A percentile compares a stretch with the other conserved stretches of the same genome.
phyloP scores from a whole-genome alignment of 2,888 invertebrate species.

The Thymelicus lineola region DNA sequence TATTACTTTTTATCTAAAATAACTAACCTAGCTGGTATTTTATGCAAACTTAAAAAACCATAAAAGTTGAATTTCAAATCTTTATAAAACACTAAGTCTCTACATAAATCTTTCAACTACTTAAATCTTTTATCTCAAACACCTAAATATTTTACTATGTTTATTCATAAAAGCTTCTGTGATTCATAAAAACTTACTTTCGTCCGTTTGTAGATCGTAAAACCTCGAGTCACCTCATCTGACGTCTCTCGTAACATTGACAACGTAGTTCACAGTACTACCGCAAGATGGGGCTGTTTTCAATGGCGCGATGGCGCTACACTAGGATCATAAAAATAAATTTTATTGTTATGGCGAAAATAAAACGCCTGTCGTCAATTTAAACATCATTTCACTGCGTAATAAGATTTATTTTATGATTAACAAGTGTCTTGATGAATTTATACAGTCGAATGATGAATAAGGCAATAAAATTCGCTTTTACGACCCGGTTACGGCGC shows the following conservation, averaged over 20 bases:
- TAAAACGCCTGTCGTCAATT: conserved; percentile 86
- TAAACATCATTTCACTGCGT: conserved; percentile 83
- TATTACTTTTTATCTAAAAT: no score
- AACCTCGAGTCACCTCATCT: conserved; percentile 59
- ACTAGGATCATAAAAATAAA: conserved; percentile 80
- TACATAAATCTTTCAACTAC: no score
- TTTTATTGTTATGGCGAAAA: conserved; percentile 85
- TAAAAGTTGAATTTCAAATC: no score
- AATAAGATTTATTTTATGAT: conserved; percentile 85
- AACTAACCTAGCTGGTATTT: no score
- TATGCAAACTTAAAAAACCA: no score
- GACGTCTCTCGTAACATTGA: conserved; percentile 56
- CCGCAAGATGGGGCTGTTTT: conserved; percentile 74
- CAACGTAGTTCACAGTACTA: conserved; percentile 57
- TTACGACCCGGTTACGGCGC: conserved; percentile 77
- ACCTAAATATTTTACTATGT: background rate
- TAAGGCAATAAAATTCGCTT: conserved; percentile 80
- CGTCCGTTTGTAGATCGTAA: conserved; percentile 57
- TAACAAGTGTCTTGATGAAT: conserved; percentile 85
- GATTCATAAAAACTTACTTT: background rate
- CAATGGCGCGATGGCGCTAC: conserved; percentile 59
- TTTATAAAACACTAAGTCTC: no score
- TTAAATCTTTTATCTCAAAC: no score
- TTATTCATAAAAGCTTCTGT: background rate
- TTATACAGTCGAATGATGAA: conserved; percentile 82